These are phyloP conservation scores for Melanotaenia nigrans DNA, from an alignment of 2,797 vertebrate genomes.

Conservation along the genomic window DNA sequence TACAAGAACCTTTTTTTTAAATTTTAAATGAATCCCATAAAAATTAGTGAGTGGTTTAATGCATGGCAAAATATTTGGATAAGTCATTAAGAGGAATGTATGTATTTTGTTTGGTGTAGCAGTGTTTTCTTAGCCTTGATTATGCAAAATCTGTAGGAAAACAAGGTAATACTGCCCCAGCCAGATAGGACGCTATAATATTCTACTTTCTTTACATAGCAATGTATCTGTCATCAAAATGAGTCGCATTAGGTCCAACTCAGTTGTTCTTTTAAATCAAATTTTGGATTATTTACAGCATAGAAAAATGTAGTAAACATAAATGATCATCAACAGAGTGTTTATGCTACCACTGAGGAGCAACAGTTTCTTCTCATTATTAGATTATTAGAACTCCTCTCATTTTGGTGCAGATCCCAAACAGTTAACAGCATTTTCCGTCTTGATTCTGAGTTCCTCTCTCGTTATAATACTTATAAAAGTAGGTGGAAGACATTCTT, in stretches of 20 bases:
- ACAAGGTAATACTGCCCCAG: neutral
- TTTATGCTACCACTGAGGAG: neutral
- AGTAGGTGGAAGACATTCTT: neutral
- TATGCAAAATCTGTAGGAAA: neutral
- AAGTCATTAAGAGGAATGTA: neutral
- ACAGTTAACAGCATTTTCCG: neutral
- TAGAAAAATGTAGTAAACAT: neutral
- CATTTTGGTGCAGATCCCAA: neutral
- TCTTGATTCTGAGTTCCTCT: neutral
- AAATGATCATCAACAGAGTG: neutral
- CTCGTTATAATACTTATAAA: neutral
- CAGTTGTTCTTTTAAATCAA: neutral
- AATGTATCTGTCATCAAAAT: constrained; percentile 27
- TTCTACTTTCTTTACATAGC: neutral
- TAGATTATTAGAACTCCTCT: neutral
- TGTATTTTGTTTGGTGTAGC: neutral
- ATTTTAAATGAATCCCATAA: constrained; percentile 51
- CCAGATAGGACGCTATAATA: neutral
- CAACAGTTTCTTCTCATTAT: no score
- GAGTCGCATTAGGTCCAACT: neutral
- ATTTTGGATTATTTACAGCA: neutral
- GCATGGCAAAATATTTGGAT: neutral
- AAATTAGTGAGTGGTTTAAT: constrained; percentile 28
- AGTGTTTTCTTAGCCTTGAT: neutral
- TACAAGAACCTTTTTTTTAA: constrained; percentile 57